Percentiles rank a stretch among this genome's conserved stretches.
Conservation (phyloP, 2,888 invertebrate genomes). For the Celastrina argiolus region DNA sequence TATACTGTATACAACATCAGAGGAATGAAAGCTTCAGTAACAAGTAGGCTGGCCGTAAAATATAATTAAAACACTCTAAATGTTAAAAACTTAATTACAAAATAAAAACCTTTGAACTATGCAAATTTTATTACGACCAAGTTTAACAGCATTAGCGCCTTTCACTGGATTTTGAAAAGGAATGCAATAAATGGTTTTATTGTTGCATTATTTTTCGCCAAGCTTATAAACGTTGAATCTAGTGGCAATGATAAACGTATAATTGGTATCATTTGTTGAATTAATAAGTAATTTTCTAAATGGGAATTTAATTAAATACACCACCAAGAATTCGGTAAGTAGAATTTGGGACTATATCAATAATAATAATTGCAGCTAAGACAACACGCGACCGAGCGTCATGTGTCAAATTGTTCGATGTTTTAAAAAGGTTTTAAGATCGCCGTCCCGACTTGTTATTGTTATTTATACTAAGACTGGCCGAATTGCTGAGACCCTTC, state of each 20-base stretch:
- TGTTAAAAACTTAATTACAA: background rate
- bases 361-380: slow-evolving; percentile 5
- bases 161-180: background rate
- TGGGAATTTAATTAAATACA: too few species aligned
- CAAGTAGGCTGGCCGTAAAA: background rate
- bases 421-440: slow-evolving; percentile 62
- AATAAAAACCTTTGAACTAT: slow-evolving; percentile 4
- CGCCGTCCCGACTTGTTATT: slow-evolving; percentile 63
- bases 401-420: slow-evolving; percentile 68
- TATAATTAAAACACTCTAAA: background rate
- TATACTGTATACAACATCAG: too few species aligned
- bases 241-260: background rate
- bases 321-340: too few species aligned
- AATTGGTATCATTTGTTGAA: too few species aligned
- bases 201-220: background rate
- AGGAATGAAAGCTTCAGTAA: background rate
- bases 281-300: too few species aligned
- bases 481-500: slow-evolving; percentile 67
- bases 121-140: background rate
- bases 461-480: slow-evolving; percentile 71
- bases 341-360: too few species aligned
- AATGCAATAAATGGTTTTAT: background rate
- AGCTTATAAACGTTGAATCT: background rate
- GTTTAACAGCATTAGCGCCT: background rate
- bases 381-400: slow-evolving; percentile 46